Percentiles rank a stretch among this genome's conserved stretches.
Conservation (phyloP, 2,113 vertebrate genomes). For the Phyllostomus hastatus region DNA sequence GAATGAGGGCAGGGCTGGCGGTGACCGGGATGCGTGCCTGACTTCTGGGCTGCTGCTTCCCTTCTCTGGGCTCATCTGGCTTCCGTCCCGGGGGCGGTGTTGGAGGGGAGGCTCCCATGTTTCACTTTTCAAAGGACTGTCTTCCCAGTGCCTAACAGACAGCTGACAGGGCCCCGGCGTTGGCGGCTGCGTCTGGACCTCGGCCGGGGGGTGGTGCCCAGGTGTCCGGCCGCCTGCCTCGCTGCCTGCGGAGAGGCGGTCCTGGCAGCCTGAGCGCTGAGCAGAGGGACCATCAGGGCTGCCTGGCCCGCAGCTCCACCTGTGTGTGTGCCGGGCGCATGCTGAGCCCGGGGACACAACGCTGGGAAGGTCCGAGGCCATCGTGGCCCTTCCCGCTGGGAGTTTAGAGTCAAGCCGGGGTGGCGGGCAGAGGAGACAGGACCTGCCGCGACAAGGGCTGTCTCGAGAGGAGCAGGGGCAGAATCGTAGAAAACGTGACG, state of each 20-base stretch:
- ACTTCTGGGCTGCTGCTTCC: background rate
- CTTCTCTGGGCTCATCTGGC: background rate
- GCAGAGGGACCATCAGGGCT: background rate
- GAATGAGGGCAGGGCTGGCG: background rate
- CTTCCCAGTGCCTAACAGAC: background rate
- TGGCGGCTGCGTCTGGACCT: background rate
- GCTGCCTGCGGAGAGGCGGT: background rate
- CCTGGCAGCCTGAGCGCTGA: background rate
- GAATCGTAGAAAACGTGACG: background rate
- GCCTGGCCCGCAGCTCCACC: background rate
- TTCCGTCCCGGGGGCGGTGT: background rate
- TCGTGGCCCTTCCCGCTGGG: background rate
- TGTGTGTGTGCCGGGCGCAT: rapidly evolving
- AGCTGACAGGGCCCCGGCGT: background rate
- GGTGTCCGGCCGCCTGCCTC: background rate
- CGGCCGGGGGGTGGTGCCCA: background rate
- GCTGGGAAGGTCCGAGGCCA: background rate
- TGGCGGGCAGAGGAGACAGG: background rate
- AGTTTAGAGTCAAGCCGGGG: background rate
- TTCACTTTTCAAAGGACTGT: background rate
- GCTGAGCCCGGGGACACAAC: rapidly evolving
- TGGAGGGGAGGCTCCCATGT: background rate
- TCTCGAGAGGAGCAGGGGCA: background rate
- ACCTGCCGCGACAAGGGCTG: background rate
- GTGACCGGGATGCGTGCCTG: background rate